phyloP scores from a whole-genome alignment of 64 coral and sea anemone genomes.

The Catalaphyllia jardinei region DNA sequence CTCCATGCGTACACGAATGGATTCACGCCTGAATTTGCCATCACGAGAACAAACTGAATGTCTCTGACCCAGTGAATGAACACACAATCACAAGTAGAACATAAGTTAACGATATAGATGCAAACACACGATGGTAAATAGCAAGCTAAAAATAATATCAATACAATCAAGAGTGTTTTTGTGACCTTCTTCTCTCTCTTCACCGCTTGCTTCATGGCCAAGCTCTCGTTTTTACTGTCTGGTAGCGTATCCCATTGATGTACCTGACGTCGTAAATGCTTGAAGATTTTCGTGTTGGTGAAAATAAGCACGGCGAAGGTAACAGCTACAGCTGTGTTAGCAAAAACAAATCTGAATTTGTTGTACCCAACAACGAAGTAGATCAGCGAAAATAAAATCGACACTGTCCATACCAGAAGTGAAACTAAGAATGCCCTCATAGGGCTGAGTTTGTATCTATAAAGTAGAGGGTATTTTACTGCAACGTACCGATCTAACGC shows the following conservation, averaged over 20 bases:
- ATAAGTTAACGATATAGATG: slow-evolving; percentile 74
- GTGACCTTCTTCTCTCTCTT: slow-evolving; percentile 66
- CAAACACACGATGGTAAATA: slow-evolving; percentile 52
- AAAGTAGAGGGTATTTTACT: slow-evolving; percentile 35
- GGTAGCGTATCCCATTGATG: slow-evolving; percentile 38
- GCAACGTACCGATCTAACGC: slow-evolving; percentile 63
- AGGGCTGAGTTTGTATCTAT: slow-evolving; percentile 37
- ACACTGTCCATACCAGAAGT: slow-evolving; percentile 42
- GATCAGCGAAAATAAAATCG: slow-evolving; percentile 43
- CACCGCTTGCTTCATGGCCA: slow-evolving; percentile 51
- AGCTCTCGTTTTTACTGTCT: slow-evolving; percentile 37
- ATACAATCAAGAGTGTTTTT: slow-evolving; percentile 61
- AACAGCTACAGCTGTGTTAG: slow-evolving; percentile 65
- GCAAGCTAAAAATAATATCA: slow-evolving; percentile 60
- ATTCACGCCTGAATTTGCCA: slow-evolving; percentile 60
- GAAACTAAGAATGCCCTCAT: slow-evolving; percentile 17
- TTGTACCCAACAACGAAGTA: slow-evolving; percentile 73
- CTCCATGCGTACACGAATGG: slow-evolving; percentile 81
- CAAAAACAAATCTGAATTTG: slow-evolving; percentile 54
- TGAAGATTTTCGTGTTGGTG: slow-evolving; percentile 70
- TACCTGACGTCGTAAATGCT: slow-evolving; percentile 38
- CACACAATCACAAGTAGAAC: slow-evolving; percentile 57
- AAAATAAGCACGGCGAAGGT: slow-evolving; percentile 62
- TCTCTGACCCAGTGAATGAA: slow-evolving; percentile 69
- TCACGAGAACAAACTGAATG: slow-evolving; percentile 63